phyloP scores from a whole-genome alignment of 2,888 invertebrate species.

The Asteroscopus sphinx region DNA sequence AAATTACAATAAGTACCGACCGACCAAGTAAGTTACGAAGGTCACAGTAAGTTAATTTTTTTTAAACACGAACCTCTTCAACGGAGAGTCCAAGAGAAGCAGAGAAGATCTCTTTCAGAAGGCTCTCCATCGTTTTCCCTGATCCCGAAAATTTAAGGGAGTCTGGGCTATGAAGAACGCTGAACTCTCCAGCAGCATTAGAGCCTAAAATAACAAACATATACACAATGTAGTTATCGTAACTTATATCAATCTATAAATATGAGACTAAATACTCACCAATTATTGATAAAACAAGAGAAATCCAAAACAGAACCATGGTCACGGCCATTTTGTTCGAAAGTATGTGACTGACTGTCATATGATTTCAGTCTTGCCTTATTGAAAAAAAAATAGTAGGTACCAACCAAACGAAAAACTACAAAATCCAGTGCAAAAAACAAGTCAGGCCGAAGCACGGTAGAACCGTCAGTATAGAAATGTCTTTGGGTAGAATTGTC shows the following conservation, averaged over 20 bases:
- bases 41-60: background rate
- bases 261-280: slow-evolving; percentile 69
- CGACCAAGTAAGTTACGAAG: background rate
- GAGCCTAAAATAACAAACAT: slow-evolving; percentile 75
- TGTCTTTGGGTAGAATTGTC: too few species aligned
- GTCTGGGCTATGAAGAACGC: slow-evolving; percentile 91
- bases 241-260: background rate
- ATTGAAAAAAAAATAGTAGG: slow-evolving; percentile 8
- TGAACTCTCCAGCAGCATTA: slow-evolving; percentile 91
- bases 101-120: slow-evolving; percentile 92
- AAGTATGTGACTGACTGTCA: slow-evolving; percentile 79
- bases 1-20: too few species aligned
- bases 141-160: slow-evolving; percentile 92
- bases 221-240: too few species aligned
- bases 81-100: slow-evolving; percentile 93
- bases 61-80: slow-evolving; percentile 88
- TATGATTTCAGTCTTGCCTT: slow-evolving; percentile 82
- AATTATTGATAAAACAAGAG: slow-evolving; percentile 75
- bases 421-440: too few species aligned
- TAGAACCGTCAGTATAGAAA: too few species aligned
- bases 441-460: too few species aligned
- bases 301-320: slow-evolving; percentile 80
- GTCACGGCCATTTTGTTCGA: slow-evolving; percentile 81
- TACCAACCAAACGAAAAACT: slow-evolving; percentile 57
- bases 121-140: slow-evolving; percentile 90